phyloP scores from a whole-genome alignment of 2,888 invertebrate genomes.

The Drosophila sordidula region DNA sequence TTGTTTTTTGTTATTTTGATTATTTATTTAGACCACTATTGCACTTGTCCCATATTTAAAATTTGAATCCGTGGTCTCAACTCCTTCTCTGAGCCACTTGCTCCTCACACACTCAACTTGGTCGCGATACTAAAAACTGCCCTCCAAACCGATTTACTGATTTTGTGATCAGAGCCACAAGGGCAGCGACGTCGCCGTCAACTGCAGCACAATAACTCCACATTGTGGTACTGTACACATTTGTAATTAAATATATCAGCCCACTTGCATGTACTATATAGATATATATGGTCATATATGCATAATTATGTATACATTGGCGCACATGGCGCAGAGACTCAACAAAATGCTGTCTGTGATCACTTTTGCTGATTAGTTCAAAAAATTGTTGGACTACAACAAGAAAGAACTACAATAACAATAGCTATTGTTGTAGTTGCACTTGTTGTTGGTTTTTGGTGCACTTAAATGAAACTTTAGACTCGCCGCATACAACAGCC shows the following conservation, averaged over 20 bases:
- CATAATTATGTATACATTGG: conserved; percentile 9
- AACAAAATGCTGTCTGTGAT: conserved; percentile 14
- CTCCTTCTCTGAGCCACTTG: conserved; percentile 7
- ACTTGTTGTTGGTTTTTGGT: conserved; percentile 25
- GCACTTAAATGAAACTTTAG: conserved; percentile 53
- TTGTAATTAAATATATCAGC: conserved; percentile 48
- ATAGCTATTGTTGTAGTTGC: conserved; percentile 36
- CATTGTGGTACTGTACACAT: conserved; percentile 56
- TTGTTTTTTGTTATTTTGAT: too few relatives aligned
- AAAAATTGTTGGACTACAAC: conserved; percentile 28
- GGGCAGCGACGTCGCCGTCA: conserved; percentile 32
- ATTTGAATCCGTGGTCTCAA: conserved; percentile 4
- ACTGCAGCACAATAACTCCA: conserved; percentile 25
- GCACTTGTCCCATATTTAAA: neutral
- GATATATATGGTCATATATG: conserved; percentile 3
- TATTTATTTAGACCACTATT: neutral
- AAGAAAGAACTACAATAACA: conserved; percentile 18
- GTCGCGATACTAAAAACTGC: conserved; percentile 41
- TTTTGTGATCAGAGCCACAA: conserved; percentile 18
- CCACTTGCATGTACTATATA: conserved; percentile 5
- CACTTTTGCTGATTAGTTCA: conserved; percentile 41
- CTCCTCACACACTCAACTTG: conserved; percentile 48
- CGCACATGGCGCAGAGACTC: conserved; percentile 16
- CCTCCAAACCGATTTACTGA: conserved; percentile 11
- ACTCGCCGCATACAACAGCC: conserved; percentile 32